These are phyloP conservation scores for Paraplagusia blochii DNA, from an alignment of 2,113 vertebrate species.

Conservation along the genomic window DNA sequence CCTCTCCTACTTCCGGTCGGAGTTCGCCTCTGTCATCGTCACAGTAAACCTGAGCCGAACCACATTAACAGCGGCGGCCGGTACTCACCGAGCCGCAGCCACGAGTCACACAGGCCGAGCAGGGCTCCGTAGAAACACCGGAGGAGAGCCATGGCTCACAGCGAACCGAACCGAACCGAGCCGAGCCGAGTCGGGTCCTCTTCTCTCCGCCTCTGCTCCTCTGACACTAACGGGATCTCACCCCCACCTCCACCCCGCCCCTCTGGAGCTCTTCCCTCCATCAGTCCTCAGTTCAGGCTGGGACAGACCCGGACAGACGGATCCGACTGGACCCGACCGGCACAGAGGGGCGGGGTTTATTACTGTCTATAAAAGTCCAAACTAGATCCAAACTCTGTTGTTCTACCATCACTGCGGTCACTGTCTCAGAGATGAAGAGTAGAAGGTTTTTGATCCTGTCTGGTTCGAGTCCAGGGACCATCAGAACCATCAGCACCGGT, in stretches of 20 bases:
- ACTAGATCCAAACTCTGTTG: too few species aligned
- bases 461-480: too few species aligned
- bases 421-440: too few species aligned
- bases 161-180: background rate
- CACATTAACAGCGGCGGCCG: constrained; percentile 21
- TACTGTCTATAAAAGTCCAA: too few species aligned
- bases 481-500: too few species aligned
- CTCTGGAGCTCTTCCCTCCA: constrained; percentile 14
- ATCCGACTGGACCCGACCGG: too few species aligned
- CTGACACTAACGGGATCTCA: constrained; percentile 55
- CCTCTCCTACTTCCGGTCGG: background rate
- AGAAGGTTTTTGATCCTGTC: too few species aligned
- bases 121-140: constrained; percentile 52
- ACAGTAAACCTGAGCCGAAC: constrained; percentile 21
- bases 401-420: too few species aligned
- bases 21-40: background rate
- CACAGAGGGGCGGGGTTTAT: too few species aligned
- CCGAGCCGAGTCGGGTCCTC: background rate
- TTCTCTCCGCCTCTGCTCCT: constrained; percentile 23
- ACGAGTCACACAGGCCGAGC: constrained; percentile 64
- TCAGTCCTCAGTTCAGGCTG: constrained; percentile 36
- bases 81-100: constrained; percentile 73
- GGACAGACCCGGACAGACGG: constrained; percentile 51
- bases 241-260: constrained; percentile 30
- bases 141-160: constrained; percentile 42